These are phyloP conservation scores for Empidonax alnorum DNA, from an alignment of 2,113 vertebrate genomes.

Conservation along the genomic window DNA sequence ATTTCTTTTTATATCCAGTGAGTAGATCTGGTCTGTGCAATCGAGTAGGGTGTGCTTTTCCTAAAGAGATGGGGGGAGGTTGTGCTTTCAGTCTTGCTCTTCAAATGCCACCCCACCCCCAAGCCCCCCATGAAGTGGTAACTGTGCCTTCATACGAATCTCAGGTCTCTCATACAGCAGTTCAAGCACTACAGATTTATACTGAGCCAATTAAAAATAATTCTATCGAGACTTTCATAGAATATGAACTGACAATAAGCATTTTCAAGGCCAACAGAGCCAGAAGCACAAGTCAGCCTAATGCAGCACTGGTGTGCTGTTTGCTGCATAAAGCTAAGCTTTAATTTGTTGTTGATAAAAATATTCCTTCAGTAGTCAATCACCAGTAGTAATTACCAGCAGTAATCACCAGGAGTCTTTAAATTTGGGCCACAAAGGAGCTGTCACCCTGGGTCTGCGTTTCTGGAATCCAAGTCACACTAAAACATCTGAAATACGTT, in stretches of 20 bases:
- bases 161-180: not conserved
- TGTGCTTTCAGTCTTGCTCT: not conserved
- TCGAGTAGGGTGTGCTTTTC: rapidly evolving
- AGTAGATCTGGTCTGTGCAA: not conserved
- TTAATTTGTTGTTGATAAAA: not conserved
- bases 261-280: not conserved
- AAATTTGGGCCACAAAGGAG: not conserved
- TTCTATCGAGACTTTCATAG: not conserved
- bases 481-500: not conserved
- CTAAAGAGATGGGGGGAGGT: not conserved
- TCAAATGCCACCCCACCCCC: not conserved
- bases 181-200: not conserved
- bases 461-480: not conserved
- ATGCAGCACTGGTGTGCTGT: not conserved
- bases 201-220: not conserved
- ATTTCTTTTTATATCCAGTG: not conserved
- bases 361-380: not conserved
- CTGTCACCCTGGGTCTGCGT: not conserved
- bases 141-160: not conserved
- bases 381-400: not conserved
- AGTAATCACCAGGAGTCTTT: not conserved
- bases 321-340: not conserved
- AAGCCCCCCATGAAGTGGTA: not conserved
- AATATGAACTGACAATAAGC: not conserved
- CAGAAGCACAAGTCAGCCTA: not conserved